Evolutionary conservation across 2,888 invertebrate genomes (phyloP).

Genomic region (Pyrochroa serraticornis): DNA sequence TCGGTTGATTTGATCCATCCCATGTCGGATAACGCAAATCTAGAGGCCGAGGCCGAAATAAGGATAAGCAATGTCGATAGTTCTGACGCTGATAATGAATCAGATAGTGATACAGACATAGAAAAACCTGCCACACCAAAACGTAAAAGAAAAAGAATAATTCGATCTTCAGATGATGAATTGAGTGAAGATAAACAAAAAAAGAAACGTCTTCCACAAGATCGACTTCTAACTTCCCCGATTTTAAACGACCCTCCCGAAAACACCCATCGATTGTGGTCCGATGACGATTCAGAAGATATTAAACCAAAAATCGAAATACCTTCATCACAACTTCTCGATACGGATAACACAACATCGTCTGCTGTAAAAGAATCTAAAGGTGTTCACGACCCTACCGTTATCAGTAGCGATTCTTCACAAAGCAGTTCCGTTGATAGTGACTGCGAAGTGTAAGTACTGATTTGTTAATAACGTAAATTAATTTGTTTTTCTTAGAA

Average conservation of each 20-base stretch:
- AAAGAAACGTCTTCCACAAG: not conserved
- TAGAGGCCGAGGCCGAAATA: too few species aligned
- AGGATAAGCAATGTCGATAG: too few species aligned
- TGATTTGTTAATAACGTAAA: slow-evolving; percentile 7
- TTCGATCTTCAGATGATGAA: not conserved
- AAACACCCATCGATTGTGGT: not conserved
- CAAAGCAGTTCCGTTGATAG: not conserved
- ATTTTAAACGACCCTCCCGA: not conserved
- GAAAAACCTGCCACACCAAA: too few species aligned
- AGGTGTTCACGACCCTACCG: slow-evolving; percentile 18
- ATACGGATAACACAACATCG: too few species aligned
- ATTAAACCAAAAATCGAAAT: not conserved
- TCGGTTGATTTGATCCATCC: too few species aligned
- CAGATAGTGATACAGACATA: not conserved
- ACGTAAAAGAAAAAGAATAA: not conserved
- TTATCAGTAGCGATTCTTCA: slow-evolving; percentile 2
- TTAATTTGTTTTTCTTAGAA: slow-evolving; percentile 8
- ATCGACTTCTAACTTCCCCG: not conserved
- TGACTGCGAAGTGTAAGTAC: not conserved
- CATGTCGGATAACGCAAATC: too few species aligned
- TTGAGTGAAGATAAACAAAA: not conserved
- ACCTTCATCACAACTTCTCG: too few species aligned
- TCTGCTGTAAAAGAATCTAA: slow-evolving; percentile 11
- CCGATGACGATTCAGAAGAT: slow-evolving; percentile 20
- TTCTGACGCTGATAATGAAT: not conserved